Base-by-base conservation (phyloP, 2,113 vertebrate species). In the Pseudorasbora parva region DNA sequence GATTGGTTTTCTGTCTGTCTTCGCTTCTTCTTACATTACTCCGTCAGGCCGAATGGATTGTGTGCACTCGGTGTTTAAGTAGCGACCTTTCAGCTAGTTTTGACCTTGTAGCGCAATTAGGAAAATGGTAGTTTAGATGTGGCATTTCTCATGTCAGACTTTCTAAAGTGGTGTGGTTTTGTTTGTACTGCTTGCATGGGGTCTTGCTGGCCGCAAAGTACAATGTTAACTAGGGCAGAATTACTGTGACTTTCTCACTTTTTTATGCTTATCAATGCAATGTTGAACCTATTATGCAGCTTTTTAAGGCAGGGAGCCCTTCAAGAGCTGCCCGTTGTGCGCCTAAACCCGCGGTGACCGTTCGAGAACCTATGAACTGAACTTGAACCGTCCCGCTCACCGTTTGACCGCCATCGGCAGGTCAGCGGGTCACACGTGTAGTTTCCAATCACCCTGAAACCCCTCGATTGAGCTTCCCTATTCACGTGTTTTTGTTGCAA, bases 341-440 rank as follows among this genome's bases (percentile, higher is more conserved):
- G 17, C 2, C 37, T 11, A 9, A 57, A 51, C 11, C 19, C n/a
- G 7, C 17, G 30, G 37, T 51, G 10, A 21, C 27, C 30, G 15
- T 41, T 25, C 30, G 12, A 93, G 90, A 96, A 95, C 95, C 93
- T 93, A 92, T 95, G 95, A 96, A 95, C 95, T 96, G 93, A 92
- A 90, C 93, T 95, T 96, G 88, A 89, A 93, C 95, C 92, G 93
- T 93, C 94, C 93, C 91, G 94, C 92, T 94, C 94, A 93, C 93
- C 88, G 47, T 93, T 95, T 92, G 9, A 54, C 5, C 56, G 33
- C 93, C 93, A 94, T 92, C 91, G 90, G 92, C 66, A 76, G 78
- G 79, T 86, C 84, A 82, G 37, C 62, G 45, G 37, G 64, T 60
- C 59, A 64, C 82, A 84, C 30, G 30, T 59, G 49, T 37, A 21